Evolutionary conservation across 2,888 invertebrate genomes (phyloP).

Genomic region (Silvanus unidentatus): DNA sequence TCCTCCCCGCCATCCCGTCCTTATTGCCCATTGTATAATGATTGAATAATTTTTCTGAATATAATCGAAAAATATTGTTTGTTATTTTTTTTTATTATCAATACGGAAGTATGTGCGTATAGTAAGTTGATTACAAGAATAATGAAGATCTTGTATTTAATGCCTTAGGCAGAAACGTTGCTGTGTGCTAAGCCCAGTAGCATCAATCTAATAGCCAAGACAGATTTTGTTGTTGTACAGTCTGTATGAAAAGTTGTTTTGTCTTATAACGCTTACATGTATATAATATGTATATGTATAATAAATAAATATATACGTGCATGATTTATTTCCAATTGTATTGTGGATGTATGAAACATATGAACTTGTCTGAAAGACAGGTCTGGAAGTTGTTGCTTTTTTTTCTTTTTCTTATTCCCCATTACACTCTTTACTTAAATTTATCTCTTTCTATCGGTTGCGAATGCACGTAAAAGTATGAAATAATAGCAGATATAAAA

Average conservation of each 20-base stretch:
- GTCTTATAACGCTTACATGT: slow-evolving; percentile 16
- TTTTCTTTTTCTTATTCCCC: slow-evolving; percentile 3
- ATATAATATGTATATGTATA: no score
- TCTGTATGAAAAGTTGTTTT: slow-evolving; percentile 32
- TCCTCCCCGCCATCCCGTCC: neutral
- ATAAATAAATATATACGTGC: slow-evolving; percentile 19
- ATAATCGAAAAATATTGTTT: no score
- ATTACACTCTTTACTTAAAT: no score
- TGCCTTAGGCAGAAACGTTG: slow-evolving; percentile 24
- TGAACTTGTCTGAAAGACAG: slow-evolving; percentile 24
- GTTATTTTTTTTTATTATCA: neutral
- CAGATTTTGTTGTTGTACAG: slow-evolving; percentile 38
- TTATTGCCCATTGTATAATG: slow-evolving; percentile 9
- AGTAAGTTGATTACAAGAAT: neutral
- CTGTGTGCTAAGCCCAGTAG: slow-evolving; percentile 37
- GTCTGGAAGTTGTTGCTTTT: slow-evolving; percentile 9
- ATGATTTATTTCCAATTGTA: slow-evolving; percentile 34
- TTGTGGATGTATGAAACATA: slow-evolving; percentile 25
- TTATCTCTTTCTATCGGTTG: slow-evolving; percentile 4
- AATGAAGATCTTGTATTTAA: slow-evolving; percentile 5
- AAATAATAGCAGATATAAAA: slow-evolving; percentile 19
- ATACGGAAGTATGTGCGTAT: neutral
- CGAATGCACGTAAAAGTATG: slow-evolving; percentile 16
- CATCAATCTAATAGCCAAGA: slow-evolving; percentile 39
- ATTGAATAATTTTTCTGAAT: neutral